Evolutionary conservation across 2,797 vertebrate species (phyloP).

Genomic region (Microctenopoma steveboyesi): DNA sequence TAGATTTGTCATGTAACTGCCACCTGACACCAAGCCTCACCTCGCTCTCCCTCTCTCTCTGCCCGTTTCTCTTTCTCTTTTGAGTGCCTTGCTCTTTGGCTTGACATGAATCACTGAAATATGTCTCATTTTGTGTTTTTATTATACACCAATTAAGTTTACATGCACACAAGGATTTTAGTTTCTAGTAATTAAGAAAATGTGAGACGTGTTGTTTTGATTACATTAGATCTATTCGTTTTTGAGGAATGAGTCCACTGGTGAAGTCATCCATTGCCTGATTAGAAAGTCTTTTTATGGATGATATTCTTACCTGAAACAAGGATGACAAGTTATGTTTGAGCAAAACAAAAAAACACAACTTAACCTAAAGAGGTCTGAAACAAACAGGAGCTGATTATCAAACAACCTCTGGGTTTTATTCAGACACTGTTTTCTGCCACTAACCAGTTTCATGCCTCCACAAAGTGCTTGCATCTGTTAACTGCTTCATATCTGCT

Average conservation of each 20-base stretch:
- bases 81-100: slow-evolving; percentile 17
- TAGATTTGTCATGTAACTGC: slow-evolving; percentile 57
- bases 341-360: neutral
- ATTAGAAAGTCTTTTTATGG: neutral
- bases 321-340: neutral
- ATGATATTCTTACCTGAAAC: slow-evolving; percentile 14
- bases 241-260: neutral
- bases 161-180: slow-evolving; percentile 11
- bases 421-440: neutral
- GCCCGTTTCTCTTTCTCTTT: neutral
- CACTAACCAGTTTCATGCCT: slow-evolving; percentile 4
- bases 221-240: slow-evolving; percentile 3
- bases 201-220: slow-evolving; percentile 18
- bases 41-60: slow-evolving; percentile 9
- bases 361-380: neutral
- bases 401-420: slow-evolving; percentile 15
- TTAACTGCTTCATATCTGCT: slow-evolving; percentile 16
- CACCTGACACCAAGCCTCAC: slow-evolving; percentile 37
- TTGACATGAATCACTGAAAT: slow-evolving; percentile 28
- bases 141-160: slow-evolving; percentile 22
- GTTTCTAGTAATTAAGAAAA: slow-evolving; percentile 11
- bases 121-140: slow-evolving; percentile 6
- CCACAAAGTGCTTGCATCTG: neutral
- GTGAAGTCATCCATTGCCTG: slow-evolving; percentile 22
- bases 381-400: neutral